Percentiles rank a stretch among this genome's conserved stretches.
Evolutionary conservation across 2,797 vertebrate species (phyloP).

Genomic region (Channallabes apus): DNA sequence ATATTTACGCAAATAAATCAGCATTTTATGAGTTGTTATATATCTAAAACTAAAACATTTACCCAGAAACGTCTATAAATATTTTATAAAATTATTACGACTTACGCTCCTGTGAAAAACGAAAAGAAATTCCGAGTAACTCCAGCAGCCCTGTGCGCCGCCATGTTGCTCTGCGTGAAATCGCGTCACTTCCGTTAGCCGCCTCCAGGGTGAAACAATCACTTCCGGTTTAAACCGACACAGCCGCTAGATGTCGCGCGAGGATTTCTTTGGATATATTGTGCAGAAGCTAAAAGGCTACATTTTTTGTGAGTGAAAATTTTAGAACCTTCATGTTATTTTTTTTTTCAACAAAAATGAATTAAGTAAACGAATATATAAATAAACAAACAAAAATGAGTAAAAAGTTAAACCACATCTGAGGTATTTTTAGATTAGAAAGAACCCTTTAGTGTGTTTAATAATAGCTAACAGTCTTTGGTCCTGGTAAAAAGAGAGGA

Average conservation of each 20-base stretch:
- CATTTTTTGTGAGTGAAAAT: neutral
- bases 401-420: neutral
- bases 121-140: slow-evolving; percentile 59
- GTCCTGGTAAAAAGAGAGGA: neutral
- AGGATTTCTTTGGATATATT: neutral
- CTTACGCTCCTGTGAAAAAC: slow-evolving; percentile 66
- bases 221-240: neutral
- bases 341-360: neutral
- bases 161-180: slow-evolving; percentile 69
- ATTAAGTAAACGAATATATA: no score
- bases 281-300: neutral
- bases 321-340: neutral
- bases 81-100: slow-evolving; percentile 24
- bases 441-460: neutral
- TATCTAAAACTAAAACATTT: neutral
- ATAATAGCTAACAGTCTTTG: neutral
- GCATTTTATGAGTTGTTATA: neutral
- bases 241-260: neutral
- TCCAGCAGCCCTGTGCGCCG: slow-evolving; percentile 63
- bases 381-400: neutral
- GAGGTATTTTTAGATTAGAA: neutral
- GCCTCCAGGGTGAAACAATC: accelerated
- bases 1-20: slow-evolving; percentile 1
- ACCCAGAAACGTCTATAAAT: neutral
- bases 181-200: neutral